Evolutionary conservation across 2,113 vertebrate species (phyloP).

Genomic region (Otus sunia): DNA sequence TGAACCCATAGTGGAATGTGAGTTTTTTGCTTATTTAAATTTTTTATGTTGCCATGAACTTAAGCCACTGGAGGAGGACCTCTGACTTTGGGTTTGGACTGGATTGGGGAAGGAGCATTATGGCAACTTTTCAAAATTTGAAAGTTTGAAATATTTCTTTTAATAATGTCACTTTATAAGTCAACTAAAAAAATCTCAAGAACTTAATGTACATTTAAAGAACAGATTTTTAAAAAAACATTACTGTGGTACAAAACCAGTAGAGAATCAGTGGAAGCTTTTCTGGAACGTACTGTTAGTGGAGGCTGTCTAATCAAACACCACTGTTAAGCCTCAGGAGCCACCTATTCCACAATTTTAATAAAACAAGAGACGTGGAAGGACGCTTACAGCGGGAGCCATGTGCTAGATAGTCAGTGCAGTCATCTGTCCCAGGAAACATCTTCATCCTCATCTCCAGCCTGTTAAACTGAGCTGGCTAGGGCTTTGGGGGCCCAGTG

Average conservation of each 20-base stretch:
- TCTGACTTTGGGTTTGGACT: neutral
- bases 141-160: neutral
- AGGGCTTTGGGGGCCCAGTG: accelerated
- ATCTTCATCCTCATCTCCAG: neutral
- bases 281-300: neutral
- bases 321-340: neutral
- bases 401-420: neutral
- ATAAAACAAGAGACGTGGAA: neutral
- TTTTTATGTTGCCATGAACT: neutral
- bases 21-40: neutral
- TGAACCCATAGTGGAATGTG: neutral
- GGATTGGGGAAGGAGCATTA: neutral
- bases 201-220: neutral
- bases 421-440: neutral
- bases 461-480: neutral
- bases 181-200: neutral
- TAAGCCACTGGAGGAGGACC: neutral
- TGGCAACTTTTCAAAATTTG: neutral
- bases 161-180: neutral
- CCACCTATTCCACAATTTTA: neutral
- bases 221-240: neutral
- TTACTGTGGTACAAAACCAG: neutral
- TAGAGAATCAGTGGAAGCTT: neutral
- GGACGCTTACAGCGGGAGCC: neutral
- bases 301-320: neutral